A percentile compares a stretch with the other conserved stretches of the same genome.
These are phyloP conservation scores for Tipula helvola DNA, from an alignment of 2,888 invertebrate genomes.

Conservation along the genomic window DNA sequence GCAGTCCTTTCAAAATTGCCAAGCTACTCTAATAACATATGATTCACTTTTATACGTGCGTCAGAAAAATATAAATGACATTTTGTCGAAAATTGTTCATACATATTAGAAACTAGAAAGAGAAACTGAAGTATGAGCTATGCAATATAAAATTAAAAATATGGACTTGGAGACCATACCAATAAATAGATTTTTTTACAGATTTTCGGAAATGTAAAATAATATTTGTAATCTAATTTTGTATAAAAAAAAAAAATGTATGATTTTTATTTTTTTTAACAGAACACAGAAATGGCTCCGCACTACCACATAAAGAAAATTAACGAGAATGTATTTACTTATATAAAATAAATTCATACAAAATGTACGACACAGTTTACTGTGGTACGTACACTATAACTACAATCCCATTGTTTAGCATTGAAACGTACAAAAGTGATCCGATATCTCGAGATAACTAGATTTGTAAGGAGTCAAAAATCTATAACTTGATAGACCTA, in stretches of 20 bases:
- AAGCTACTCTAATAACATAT: not conserved
- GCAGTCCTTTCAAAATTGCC: no score
- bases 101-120: not conserved
- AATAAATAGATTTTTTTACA: not conserved
- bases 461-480: not conserved
- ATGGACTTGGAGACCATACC: not conserved
- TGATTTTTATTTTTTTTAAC: not conserved
- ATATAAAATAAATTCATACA: not conserved
- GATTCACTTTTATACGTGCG: not conserved
- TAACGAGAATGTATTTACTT: not conserved
- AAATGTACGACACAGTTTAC: not conserved
- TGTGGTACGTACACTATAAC: not conserved
- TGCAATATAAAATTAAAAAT: not conserved
- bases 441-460: not conserved
- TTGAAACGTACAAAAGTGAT: not conserved
- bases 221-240: not conserved
- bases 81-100: not conserved
- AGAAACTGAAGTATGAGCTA: not conserved
- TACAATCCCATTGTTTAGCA: not conserved
- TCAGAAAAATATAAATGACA: not conserved
- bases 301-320: not conserved
- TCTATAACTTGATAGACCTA: not conserved
- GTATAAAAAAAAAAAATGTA: not conserved
- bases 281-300: not conserved
- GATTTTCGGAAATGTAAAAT: not conserved